Conservation (phyloP, 2,113 vertebrate species). For the Sylvilagus bachmani region DNA sequence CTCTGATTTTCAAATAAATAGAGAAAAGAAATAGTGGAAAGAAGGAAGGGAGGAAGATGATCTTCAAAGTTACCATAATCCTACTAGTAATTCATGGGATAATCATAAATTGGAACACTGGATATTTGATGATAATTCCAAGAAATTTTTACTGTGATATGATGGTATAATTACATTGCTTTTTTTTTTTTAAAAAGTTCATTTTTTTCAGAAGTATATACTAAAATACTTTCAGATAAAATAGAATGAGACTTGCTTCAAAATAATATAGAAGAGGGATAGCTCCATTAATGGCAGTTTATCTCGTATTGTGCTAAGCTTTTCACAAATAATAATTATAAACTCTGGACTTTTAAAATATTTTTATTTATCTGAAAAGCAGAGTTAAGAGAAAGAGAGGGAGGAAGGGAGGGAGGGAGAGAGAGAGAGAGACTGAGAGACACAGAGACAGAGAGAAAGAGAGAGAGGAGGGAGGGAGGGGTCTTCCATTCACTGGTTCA, state of each 20-base stretch:
- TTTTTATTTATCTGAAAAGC: background rate
- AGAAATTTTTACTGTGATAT: background rate
- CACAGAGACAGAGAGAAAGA: too few relatives aligned
- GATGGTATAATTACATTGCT: background rate
- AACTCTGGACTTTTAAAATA: background rate
- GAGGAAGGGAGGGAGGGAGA: background rate
- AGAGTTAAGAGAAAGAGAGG: background rate
- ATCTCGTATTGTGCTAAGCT: background rate
- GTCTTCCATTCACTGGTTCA: too few relatives aligned
- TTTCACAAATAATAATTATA: background rate
- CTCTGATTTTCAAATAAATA: too few relatives aligned
- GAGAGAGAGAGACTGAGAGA: background rate
- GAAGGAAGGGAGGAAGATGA: background rate
- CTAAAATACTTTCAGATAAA: slow-evolving; percentile 16
- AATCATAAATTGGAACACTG: slow-evolving; percentile 31
- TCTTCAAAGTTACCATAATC: slow-evolving; percentile 45
- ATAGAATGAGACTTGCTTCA: background rate
- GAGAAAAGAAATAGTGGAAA: too few relatives aligned
- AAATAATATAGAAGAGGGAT: background rate
- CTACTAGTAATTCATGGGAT: background rate
- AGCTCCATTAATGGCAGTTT: background rate
- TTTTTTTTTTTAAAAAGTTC: background rate
- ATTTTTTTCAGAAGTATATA: slow-evolving; percentile 1
- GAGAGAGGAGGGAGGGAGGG: too few relatives aligned
- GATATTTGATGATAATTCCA: background rate